Evolutionary conservation across 2,888 invertebrate genomes (phyloP), one percentile per base, ranked within the genome.

Genomic region (Oligia strigilis): DNA sequence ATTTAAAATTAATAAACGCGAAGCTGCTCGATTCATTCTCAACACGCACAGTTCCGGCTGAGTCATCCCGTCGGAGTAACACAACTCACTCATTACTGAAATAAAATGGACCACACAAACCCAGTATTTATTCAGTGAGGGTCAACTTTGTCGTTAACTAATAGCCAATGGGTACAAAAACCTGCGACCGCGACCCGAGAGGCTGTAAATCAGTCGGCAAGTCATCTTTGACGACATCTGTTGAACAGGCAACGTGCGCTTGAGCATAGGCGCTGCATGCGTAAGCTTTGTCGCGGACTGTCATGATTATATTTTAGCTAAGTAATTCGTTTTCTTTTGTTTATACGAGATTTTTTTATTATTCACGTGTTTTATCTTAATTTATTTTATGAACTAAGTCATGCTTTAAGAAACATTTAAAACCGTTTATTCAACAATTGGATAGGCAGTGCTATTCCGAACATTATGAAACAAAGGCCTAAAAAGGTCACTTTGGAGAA

Each of bases 141-240:
- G 90, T 82, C 75, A 87, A 81, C 87, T 90, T 88, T 79, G 91
- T 90, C 92, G 88, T 93, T 92, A 93, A 90, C 72, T 58, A 71
- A 77, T 82, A 66, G 67, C n/a, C 72, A 52, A 81, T 74, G 87
- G 85, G 46, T 77, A 91, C 89, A 92, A 93, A 93, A 93, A 90
- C 86, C 75, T 85, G 75, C 80, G 84, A 79, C 88, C 88, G 83
- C 82, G 88, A 88, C 89, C 83, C 86, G 87, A 88, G 85, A 88
- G 82, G 81, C 91, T 89, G 94, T 95, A 95, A 95, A 95, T 95
- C 94, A 92, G 88, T 93, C 92, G 90, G 87, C 90, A 72, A 87
- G 84, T 75, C 82, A 90, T 92, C 88, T 90, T 91, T 91, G 93
- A 91, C 93, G 92, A 94, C 95, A 95, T 95, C 93, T 95, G 95